Evolutionary conservation across 2,888 invertebrate species (phyloP).

Genomic region (Leuctra nigra): DNA sequence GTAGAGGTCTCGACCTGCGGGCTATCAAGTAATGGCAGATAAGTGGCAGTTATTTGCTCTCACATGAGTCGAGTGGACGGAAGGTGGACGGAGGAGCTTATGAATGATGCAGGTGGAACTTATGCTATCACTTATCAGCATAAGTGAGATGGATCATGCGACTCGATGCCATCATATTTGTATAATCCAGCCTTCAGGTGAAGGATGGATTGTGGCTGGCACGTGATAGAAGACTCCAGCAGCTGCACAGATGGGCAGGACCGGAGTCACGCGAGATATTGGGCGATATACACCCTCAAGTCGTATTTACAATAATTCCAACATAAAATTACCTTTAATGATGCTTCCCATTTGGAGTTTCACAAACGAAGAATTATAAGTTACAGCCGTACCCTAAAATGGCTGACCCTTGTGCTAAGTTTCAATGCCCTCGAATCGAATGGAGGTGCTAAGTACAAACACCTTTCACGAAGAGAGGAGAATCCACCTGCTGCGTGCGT

Average conservation of each 20-base stretch:
- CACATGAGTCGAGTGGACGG: no score
- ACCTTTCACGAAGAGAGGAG: conserved; percentile 4
- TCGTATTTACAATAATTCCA: conserved; percentile 16
- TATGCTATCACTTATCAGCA: conserved; percentile 4
- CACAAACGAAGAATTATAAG: background rate
- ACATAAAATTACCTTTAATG: conserved; percentile 18
- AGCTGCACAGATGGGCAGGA: background rate
- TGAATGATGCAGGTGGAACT: background rate
- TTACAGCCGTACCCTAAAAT: background rate
- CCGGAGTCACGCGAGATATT: conserved; percentile 5
- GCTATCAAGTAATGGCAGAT: no score
- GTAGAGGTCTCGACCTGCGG: no score
- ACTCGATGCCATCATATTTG: conserved; percentile 8
- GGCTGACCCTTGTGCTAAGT: background rate
- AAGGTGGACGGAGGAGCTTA: no score
- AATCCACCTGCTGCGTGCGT: conserved; percentile 14
- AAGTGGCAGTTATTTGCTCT: no score
- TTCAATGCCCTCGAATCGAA: conserved; percentile 6
- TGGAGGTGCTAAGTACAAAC: conserved; percentile 11
- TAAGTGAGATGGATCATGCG: conserved; percentile 14
- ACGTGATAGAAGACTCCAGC: background rate
- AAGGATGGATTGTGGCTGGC: background rate
- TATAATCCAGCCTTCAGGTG: conserved; percentile 12
- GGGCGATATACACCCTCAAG: conserved; percentile 12
- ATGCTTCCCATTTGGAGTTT: background rate